Evolutionary conservation across 1,140 invertebrate species (phyloP).

Genomic region (Musca domestica): DNA sequence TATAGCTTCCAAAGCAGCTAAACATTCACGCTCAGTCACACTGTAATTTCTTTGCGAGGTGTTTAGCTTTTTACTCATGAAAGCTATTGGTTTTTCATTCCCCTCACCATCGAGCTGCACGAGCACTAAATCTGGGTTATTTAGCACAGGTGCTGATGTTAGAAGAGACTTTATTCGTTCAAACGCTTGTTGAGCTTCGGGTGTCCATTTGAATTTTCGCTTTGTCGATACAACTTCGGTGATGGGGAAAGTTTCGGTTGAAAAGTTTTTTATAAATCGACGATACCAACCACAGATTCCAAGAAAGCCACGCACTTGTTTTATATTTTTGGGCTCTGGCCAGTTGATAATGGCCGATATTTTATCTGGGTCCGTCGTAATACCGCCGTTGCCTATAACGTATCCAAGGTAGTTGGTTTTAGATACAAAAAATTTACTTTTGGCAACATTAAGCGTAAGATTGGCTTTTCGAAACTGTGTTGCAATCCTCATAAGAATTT

Average conservation of each 20-base stretch:
- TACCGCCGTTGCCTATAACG: slow-evolving; percentile 27
- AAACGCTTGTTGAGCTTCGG: slow-evolving; percentile 4
- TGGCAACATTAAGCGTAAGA: slow-evolving; percentile 55
- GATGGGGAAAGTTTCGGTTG: slow-evolving; percentile 16
- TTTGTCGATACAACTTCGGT: slow-evolving; percentile 25
- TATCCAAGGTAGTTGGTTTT: slow-evolving; percentile 32
- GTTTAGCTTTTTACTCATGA: slow-evolving; percentile 26
- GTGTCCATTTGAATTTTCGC: slow-evolving; percentile 13
- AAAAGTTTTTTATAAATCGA: slow-evolving; percentile 29
- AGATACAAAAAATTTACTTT: slow-evolving; percentile 51
- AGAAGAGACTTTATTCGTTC: slow-evolving; percentile 16
- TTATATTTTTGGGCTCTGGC: slow-evolving; percentile 25
- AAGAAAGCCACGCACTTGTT: slow-evolving; percentile 27
- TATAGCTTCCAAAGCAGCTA: slow-evolving; percentile 25
- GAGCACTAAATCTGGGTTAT: slow-evolving; percentile 31
- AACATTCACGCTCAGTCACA: slow-evolving; percentile 25
- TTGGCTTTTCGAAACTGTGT: slow-evolving; percentile 32
- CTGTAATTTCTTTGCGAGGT: slow-evolving; percentile 23
- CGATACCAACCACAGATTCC: slow-evolving; percentile 29
- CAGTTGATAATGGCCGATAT: slow-evolving; percentile 32
- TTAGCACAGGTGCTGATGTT: slow-evolving; percentile 26
- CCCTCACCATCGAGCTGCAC: slow-evolving; percentile 24
- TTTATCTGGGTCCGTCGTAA: slow-evolving; percentile 32
- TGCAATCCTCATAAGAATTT: background rate
- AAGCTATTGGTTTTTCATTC: slow-evolving; percentile 26